Conservation (phyloP, 2,797 vertebrate genomes). For the Champsocephalus esox region DNA sequence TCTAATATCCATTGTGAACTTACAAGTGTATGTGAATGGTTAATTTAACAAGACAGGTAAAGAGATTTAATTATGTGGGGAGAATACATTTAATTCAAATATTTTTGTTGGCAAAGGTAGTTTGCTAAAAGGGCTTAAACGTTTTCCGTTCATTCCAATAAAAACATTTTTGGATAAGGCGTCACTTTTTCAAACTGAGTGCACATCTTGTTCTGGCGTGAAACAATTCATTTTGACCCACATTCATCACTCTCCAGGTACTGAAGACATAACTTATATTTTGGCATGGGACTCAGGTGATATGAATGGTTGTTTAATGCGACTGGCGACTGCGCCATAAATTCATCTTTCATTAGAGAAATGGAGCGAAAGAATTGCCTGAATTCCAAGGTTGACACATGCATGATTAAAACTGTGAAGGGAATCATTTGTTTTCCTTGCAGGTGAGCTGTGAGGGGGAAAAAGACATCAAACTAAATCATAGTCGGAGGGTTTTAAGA, state of each 20-base stretch:
- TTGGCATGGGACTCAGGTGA: conserved; percentile 49
- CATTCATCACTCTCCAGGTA: conserved; percentile 52
- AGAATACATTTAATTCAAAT: conserved; percentile 16
- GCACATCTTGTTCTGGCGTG: conserved; percentile 48
- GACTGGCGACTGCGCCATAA: conserved; percentile 57
- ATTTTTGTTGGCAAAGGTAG: conserved; percentile 37
- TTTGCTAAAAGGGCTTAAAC: conserved; percentile 16
- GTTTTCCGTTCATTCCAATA: conserved; percentile 17
- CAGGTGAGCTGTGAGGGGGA: conserved; percentile 23
- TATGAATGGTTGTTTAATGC: conserved; percentile 65
- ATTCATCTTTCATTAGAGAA: conserved; percentile 79
- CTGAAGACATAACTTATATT: conserved; percentile 31
- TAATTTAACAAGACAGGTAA: conserved; percentile 17
- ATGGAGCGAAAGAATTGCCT: conserved; percentile 68
- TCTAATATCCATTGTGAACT: conserved; percentile 1
- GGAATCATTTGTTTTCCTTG: conserved; percentile 63
- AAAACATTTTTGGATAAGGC: conserved; percentile 26
- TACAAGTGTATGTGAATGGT: not conserved
- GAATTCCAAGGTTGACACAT: conserved; percentile 53
- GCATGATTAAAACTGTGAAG: conserved; percentile 62
- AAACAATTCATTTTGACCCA: conserved; percentile 33
- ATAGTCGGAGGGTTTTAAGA: not conserved
- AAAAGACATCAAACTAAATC: conserved; percentile 18
- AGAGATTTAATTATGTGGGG: conserved; percentile 8
- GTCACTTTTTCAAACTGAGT: conserved; percentile 46